These are phyloP conservation scores for Mirounga angustirostris DNA, from an alignment of 2,113 vertebrate species.

Conservation along the genomic window DNA sequence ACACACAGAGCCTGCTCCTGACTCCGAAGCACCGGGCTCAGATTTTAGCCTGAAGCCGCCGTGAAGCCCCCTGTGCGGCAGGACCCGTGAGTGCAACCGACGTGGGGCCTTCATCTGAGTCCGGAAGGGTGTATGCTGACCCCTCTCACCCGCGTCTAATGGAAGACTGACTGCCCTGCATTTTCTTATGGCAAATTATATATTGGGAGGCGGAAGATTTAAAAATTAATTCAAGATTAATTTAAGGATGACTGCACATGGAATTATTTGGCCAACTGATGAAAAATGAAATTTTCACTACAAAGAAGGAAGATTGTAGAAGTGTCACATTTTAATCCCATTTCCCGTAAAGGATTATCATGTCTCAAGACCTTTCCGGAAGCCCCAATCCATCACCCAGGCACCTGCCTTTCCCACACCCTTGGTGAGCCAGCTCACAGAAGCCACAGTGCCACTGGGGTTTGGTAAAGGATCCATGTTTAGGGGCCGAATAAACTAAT, in stretches of 20 bases:
- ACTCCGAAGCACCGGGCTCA: conserved; percentile 88
- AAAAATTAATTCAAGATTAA: conserved; percentile 91
- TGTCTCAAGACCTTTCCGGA: conserved; percentile 82
- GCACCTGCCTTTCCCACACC: conserved; percentile 72
- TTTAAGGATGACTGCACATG: conserved; percentile 82
- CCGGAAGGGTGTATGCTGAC: conserved; percentile 90
- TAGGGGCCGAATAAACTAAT: conserved; percentile 81
- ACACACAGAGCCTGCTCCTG: conserved; percentile 90
- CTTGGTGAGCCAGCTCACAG: conserved; percentile 71
- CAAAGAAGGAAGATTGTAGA: conserved; percentile 83
- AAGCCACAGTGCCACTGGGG: conserved; percentile 65
- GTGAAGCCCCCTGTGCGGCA: conserved; percentile 85
- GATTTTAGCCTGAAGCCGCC: conserved; percentile 84
- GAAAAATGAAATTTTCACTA: conserved; percentile 87
- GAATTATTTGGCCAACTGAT: conserved; percentile 86
- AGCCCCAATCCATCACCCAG: conserved; percentile 85
- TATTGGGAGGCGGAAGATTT: conserved; percentile 86
- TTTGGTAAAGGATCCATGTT: conserved; percentile 75
- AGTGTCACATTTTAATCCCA: conserved; percentile 86
- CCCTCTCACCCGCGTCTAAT: conserved; percentile 90
- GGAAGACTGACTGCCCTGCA: conserved; percentile 91
- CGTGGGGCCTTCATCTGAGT: conserved; percentile 90
- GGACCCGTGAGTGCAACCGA: conserved; percentile 88
- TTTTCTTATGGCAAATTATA: conserved; percentile 90
- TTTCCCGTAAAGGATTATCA: conserved; percentile 87